These are phyloP conservation scores for Dipodomys stephensi DNA, from an alignment of 2,113 vertebrate genomes.

Conservation along the genomic window DNA sequence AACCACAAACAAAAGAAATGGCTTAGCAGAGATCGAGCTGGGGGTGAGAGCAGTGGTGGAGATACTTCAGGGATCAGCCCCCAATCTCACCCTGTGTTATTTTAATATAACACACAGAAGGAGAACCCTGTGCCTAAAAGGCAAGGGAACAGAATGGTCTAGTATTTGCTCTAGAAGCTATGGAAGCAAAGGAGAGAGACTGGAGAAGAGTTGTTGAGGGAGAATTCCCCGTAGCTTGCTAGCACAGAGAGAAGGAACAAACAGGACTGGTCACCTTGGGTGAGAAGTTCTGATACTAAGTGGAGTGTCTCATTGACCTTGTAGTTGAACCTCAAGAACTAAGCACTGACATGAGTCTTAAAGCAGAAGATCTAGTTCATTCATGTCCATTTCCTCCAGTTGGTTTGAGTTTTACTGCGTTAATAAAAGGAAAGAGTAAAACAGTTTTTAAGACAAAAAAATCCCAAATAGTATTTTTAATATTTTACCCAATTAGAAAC, in stretches of 20 bases:
- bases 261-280: not conserved
- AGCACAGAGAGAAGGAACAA: not conserved
- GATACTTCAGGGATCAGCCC: not conserved
- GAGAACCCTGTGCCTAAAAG: too few relatives aligned
- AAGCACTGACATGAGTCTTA: not conserved
- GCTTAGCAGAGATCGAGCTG: not conserved
- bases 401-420: not conserved
- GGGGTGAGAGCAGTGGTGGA: not conserved
- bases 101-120: not conserved
- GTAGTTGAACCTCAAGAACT: not conserved
- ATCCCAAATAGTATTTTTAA: not conserved
- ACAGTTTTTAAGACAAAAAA: not conserved
- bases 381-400: not conserved
- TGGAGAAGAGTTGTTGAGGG: not conserved
- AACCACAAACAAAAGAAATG: not conserved
- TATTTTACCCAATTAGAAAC: not conserved
- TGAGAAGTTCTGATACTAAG: not conserved
- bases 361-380: not conserved
- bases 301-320: not conserved
- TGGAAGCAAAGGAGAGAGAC: not conserved
- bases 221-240: not conserved
- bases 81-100: not conserved
- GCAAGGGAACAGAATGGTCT: not conserved
- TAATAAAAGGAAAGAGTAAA: not conserved
- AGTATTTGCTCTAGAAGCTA: not conserved